Percentiles rank a stretch among this genome's conserved stretches.
Evolutionary conservation across 2,888 invertebrate species (phyloP).

Genomic region (Caenorhabditis doughertyi): DNA sequence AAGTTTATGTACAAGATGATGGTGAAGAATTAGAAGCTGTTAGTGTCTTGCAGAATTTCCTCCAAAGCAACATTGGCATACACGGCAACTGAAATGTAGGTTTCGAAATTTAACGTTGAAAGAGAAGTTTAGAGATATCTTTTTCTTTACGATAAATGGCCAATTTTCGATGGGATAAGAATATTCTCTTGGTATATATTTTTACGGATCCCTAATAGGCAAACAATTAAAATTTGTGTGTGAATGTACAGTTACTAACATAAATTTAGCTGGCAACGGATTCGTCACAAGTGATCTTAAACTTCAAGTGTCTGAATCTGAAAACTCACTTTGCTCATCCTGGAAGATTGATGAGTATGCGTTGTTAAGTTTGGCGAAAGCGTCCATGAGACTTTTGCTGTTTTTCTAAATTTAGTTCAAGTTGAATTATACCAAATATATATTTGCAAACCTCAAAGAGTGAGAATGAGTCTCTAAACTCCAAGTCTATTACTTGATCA

Average conservation of each 20-base stretch:
- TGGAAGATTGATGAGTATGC: slow-evolving; percentile 20
- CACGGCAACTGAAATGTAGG: not conserved
- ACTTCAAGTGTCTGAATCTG: too few species aligned
- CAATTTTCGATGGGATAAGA: too few species aligned
- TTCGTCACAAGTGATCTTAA: not conserved
- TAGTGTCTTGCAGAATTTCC: not conserved
- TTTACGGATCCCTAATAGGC: too few species aligned
- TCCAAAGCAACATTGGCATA: slow-evolving; percentile 2
- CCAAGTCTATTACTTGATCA: slow-evolving; percentile 14
- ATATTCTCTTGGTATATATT: too few species aligned
- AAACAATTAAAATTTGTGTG: too few species aligned
- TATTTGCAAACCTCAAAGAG: slow-evolving; percentile 6
- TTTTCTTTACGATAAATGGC: too few species aligned
- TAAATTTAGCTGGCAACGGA: not conserved
- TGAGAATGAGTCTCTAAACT: slow-evolving; percentile 1
- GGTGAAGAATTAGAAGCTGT: not conserved
- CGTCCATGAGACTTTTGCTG: not conserved
- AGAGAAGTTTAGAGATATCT: too few species aligned
- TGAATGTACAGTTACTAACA: too few species aligned
- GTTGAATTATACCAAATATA: not conserved
- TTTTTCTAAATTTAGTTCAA: not conserved
- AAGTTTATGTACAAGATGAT: not conserved
- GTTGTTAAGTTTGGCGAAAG: slow-evolving; percentile 5
- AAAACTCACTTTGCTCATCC: slow-evolving; percentile 37
- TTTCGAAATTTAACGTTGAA: too few species aligned